Conservation (phyloP, 2,113 vertebrate species). For the Rafetus swinhoei region DNA sequence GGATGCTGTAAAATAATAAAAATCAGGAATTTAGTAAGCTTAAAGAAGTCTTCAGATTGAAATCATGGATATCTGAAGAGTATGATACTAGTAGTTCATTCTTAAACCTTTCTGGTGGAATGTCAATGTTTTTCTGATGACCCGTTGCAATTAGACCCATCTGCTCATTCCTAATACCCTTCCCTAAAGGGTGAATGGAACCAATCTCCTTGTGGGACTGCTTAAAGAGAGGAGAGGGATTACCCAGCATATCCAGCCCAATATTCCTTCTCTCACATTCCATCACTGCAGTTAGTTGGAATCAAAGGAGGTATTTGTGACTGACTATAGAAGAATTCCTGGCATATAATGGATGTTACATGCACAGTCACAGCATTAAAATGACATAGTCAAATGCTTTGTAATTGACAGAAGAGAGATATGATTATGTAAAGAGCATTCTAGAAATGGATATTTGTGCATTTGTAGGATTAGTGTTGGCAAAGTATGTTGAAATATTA, state of each 20-base stretch:
- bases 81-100: not conserved
- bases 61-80: not conserved
- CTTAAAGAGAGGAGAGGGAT: slow-evolving; percentile 1
- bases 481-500: slow-evolving; percentile 45
- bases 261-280: not conserved
- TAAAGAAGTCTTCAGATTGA: not conserved
- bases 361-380: slow-evolving; percentile 52
- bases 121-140: slow-evolving; percentile 45
- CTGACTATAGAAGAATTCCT: slow-evolving; percentile 33
- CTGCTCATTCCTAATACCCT: slow-evolving; percentile 24
- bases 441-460: slow-evolving; percentile 2
- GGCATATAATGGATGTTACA: slow-evolving; percentile 55
- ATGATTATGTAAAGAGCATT: slow-evolving; percentile 51
- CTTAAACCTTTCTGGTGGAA: not conserved
- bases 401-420: slow-evolving; percentile 52
- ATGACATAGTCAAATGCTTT: slow-evolving; percentile 51
- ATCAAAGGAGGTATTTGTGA: slow-evolving; percentile 3
- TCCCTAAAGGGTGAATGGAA: slow-evolving; percentile 46
- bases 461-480: slow-evolving; percentile 33
- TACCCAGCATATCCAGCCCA: not conserved
- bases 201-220: slow-evolving; percentile 30
- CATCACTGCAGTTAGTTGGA: slow-evolving; percentile 38
- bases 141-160: slow-evolving; percentile 15
- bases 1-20: not conserved
- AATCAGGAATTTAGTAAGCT: not conserved